Percentiles rank a stretch among this genome's conserved stretches.
phyloP scores from a whole-genome alignment of 1,140 invertebrate genomes.

The Adelges cooleyi region DNA sequence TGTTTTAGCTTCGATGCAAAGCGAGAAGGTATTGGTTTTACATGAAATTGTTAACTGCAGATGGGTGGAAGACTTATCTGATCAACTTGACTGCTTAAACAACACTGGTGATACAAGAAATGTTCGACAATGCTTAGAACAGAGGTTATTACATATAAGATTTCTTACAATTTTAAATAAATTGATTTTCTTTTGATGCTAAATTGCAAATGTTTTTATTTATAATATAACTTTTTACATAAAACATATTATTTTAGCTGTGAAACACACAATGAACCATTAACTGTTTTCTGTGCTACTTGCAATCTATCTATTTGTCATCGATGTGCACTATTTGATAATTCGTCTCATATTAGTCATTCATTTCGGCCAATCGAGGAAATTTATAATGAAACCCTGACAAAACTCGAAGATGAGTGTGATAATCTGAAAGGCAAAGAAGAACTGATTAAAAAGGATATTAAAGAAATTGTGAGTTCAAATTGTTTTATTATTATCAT shows the following conservation, averaged over 20 bases:
- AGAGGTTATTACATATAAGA: background rate
- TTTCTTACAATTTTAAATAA: too few relatives aligned
- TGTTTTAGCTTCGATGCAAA: too few relatives aligned
- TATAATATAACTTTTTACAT: constrained; percentile 1
- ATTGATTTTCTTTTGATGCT: background rate
- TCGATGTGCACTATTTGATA: constrained; percentile 86
- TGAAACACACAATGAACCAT: constrained; percentile 69
- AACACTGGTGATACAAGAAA: background rate
- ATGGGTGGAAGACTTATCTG: constrained; percentile 70
- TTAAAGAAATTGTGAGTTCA: constrained; percentile 75
- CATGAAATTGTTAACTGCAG: constrained; percentile 83
- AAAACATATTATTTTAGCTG: constrained; percentile 48
- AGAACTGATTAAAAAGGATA: constrained; percentile 72
- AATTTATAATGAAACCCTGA: constrained; percentile 78
- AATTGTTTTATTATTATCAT: too few relatives aligned
- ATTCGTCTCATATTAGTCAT: constrained; percentile 72
- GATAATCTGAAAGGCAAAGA: constrained; percentile 65
- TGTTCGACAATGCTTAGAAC: background rate
- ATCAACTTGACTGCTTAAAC: constrained; percentile 79
- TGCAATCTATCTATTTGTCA: constrained; percentile 85
- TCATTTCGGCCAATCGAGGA: constrained; percentile 84
- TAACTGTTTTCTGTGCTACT: constrained; percentile 85
- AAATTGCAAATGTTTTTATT: background rate
- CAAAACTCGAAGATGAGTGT: constrained; percentile 74
- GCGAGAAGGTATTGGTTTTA: too few relatives aligned